Evolutionary conservation across 2,797 vertebrate genomes (phyloP).

Genomic region (Spinus olivaceus): DNA sequence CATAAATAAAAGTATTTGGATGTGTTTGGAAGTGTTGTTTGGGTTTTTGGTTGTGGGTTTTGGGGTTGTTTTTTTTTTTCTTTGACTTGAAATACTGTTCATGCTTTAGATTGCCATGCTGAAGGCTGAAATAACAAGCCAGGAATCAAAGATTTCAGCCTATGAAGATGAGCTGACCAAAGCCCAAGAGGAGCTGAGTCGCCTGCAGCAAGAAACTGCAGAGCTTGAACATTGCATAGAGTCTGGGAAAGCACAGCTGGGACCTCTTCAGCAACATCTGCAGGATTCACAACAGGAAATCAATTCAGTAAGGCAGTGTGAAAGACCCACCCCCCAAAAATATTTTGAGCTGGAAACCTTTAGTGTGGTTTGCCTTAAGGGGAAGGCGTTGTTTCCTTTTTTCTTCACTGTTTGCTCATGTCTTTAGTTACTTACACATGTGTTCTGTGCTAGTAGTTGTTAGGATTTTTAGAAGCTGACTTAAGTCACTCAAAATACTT

Average conservation of each 20-base stretch:
- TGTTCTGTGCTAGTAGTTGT: neutral
- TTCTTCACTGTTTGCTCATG: neutral
- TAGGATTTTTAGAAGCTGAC: neutral
- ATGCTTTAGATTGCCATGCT: conserved; percentile 85
- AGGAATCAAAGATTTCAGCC: conserved; percentile 89
- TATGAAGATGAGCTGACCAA: conserved; percentile 91
- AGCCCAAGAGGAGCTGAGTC: conserved; percentile 88
- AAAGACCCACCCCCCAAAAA: neutral
- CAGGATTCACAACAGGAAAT: conserved; percentile 90
- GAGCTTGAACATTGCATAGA: conserved; percentile 88
- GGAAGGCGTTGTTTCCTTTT: neutral
- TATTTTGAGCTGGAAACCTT: neutral
- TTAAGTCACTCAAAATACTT: neutral
- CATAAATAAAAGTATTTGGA: neutral
- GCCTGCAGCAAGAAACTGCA: conserved; percentile 90
- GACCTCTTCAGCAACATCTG: conserved; percentile 89
- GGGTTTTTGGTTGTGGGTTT: neutral
- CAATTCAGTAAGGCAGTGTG: conserved; percentile 80
- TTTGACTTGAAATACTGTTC: neutral
- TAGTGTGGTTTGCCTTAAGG: neutral
- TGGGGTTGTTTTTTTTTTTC: neutral
- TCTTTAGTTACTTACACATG: neutral
- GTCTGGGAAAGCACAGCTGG: conserved; percentile 87
- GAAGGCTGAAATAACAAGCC: conserved; percentile 88
- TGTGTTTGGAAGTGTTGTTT: neutral